These are phyloP conservation scores for Leptocoma aspasia DNA, from an alignment of 2,113 vertebrate species.

Conservation along the genomic window DNA sequence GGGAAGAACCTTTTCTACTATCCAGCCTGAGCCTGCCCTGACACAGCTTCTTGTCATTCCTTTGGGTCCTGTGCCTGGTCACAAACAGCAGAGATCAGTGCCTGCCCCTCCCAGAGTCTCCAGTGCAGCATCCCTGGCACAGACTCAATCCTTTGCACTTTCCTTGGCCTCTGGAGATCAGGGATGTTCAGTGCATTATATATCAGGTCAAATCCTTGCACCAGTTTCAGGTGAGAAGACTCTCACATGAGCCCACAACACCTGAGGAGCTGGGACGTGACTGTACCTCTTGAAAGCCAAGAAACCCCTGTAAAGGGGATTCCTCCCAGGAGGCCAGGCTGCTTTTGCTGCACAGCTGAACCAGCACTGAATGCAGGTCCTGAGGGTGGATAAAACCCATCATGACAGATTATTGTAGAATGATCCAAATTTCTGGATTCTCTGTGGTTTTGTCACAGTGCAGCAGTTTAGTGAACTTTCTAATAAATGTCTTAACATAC, in stretches of 20 bases:
- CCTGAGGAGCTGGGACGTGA: neutral
- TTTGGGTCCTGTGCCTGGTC: fast-evolving
- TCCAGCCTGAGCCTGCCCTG: neutral
- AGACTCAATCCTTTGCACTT: fast-evolving
- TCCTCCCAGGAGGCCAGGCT: neutral
- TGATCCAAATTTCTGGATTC: neutral
- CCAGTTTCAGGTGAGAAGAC: neutral
- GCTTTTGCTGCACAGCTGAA: neutral
- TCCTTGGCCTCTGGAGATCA: neutral
- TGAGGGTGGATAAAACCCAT: neutral
- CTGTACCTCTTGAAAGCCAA: neutral
- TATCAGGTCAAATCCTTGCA: neutral
- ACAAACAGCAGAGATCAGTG: neutral
- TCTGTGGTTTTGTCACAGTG: neutral
- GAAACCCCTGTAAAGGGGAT: fast-evolving
- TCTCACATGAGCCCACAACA: fast-evolving
- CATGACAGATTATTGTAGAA: neutral
- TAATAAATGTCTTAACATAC: neutral
- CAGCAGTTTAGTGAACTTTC: neutral
- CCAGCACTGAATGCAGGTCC: fast-evolving
- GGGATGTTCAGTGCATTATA: fast-evolving
- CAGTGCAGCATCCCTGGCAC: neutral
- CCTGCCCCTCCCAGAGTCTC: neutral
- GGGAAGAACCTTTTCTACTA: neutral
- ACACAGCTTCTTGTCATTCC: neutral